Evolutionary conservation across 1,140 invertebrate species (phyloP).

Genomic region (Rhagoletis zephyria): DNA sequence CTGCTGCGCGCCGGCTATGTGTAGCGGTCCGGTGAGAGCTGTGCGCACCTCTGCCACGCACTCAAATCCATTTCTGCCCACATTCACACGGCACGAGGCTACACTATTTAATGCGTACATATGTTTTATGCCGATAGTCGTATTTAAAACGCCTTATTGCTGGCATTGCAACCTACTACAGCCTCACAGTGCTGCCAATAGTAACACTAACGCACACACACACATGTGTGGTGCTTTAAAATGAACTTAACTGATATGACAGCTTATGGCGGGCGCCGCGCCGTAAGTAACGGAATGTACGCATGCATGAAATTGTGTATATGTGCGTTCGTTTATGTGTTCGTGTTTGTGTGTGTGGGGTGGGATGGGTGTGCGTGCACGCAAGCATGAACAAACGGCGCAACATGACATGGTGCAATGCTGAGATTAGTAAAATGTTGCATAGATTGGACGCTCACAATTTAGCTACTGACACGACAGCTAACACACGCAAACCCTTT

Average conservation of each 20-base stretch:
- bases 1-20: background rate
- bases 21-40: background rate
- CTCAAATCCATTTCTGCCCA: background rate
- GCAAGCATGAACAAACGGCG: background rate
- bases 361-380: conserved; percentile 12
- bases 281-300: background rate
- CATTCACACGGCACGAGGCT: background rate
- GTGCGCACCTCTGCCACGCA: conserved; percentile 3
- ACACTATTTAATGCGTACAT: conserved; percentile 31
- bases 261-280: background rate
- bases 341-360: background rate
- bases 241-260: conserved; percentile 13
- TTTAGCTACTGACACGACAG: conserved; percentile 27
- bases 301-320: background rate
- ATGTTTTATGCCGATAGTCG: background rate
- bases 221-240: background rate
- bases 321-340: background rate
- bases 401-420: conserved; percentile 9
- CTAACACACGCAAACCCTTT: background rate
- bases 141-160: conserved; percentile 47
- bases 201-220: background rate
- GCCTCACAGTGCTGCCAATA: background rate
- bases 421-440: background rate
- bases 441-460: conserved; percentile 36
- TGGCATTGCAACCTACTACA: conserved; percentile 32